Evolutionary conservation across 2,797 vertebrate species (phyloP).

Genomic region (Thunnus albacares): DNA sequence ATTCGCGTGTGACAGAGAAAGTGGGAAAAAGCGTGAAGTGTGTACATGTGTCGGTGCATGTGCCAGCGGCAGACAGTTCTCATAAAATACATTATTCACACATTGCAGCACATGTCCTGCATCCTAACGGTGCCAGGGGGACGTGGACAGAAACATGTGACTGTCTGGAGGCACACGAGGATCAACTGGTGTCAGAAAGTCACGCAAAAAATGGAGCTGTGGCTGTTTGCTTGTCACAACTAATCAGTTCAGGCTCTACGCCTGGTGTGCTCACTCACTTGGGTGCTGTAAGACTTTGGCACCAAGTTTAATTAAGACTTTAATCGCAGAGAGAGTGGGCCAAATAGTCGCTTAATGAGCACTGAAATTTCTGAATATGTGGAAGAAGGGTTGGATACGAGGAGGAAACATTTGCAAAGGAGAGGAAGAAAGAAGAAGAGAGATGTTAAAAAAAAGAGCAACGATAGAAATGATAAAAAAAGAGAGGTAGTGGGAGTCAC

Average conservation of each 20-base stretch:
- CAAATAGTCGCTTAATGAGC: slow-evolving; percentile 67
- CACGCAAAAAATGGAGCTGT: slow-evolving; percentile 45
- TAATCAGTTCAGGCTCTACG: slow-evolving; percentile 52
- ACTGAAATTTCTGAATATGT: slow-evolving; percentile 16
- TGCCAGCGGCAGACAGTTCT: slow-evolving; percentile 38
- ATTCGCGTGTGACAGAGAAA: slow-evolving; percentile 2
- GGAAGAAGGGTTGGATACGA: background rate
- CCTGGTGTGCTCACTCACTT: slow-evolving; percentile 69
- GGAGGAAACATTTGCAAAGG: background rate
- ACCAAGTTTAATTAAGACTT: slow-evolving; percentile 68
- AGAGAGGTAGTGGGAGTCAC: slow-evolving; percentile 23
- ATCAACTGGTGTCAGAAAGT: slow-evolving; percentile 66
- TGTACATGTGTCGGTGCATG: slow-evolving; percentile 11
- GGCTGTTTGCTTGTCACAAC: slow-evolving; percentile 53
- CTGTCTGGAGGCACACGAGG: slow-evolving; percentile 33
- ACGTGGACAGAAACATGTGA: slow-evolving; percentile 50
- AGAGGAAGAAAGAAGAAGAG: background rate
- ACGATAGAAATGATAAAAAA: background rate
- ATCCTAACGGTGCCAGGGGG: slow-evolving; percentile 23
- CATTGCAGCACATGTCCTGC: slow-evolving; percentile 43
- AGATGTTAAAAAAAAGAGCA: background rate
- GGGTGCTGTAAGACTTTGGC: slow-evolving; percentile 58
- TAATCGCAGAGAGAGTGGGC: slow-evolving; percentile 42
- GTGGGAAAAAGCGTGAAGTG: background rate
- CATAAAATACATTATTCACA: slow-evolving; percentile 56